Evolutionary conservation across 2,797 vertebrate species (phyloP).

Genomic region (Avahi laniger): DNA sequence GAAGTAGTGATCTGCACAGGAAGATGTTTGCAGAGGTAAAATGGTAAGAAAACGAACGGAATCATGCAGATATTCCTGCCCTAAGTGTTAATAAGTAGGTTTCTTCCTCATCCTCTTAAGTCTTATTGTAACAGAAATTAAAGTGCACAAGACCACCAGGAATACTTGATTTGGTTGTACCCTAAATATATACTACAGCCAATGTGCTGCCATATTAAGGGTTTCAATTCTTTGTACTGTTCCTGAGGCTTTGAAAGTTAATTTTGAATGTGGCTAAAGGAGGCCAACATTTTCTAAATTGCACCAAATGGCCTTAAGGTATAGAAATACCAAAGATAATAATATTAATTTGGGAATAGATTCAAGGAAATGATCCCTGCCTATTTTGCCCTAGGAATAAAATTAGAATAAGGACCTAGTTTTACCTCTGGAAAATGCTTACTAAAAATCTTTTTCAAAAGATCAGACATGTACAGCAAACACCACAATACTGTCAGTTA

Average conservation of each 20-base stretch:
- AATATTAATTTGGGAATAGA: slow-evolving; percentile 48
- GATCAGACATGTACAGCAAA: slow-evolving; percentile 77
- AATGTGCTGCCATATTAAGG: slow-evolving; percentile 64
- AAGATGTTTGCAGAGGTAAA: slow-evolving; percentile 78
- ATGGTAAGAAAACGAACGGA: slow-evolving; percentile 69
- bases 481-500: slow-evolving; percentile 77
- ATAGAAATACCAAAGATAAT: slow-evolving; percentile 55
- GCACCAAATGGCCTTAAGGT: slow-evolving; percentile 73
- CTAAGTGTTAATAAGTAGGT: slow-evolving; percentile 77
- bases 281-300: slow-evolving; percentile 74
- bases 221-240: slow-evolving; percentile 53
- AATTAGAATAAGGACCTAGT: slow-evolving; percentile 55
- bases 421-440: slow-evolving; percentile 72
- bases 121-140: slow-evolving; percentile 80
- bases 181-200: slow-evolving; percentile 57
- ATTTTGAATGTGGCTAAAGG: slow-evolving; percentile 51
- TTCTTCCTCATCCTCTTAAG: slow-evolving; percentile 72
- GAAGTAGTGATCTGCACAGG: slow-evolving; percentile 78
- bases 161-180: slow-evolving; percentile 77
- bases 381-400: slow-evolving; percentile 60
- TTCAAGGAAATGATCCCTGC: slow-evolving; percentile 56
- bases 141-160: slow-evolving; percentile 84
- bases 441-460: slow-evolving; percentile 59
- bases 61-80: slow-evolving; percentile 80
- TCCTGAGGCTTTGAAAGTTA: slow-evolving; percentile 68